These are phyloP conservation scores for Podarcis cretensis DNA, from an alignment of 2,113 vertebrate species.

Conservation along the genomic window DNA sequence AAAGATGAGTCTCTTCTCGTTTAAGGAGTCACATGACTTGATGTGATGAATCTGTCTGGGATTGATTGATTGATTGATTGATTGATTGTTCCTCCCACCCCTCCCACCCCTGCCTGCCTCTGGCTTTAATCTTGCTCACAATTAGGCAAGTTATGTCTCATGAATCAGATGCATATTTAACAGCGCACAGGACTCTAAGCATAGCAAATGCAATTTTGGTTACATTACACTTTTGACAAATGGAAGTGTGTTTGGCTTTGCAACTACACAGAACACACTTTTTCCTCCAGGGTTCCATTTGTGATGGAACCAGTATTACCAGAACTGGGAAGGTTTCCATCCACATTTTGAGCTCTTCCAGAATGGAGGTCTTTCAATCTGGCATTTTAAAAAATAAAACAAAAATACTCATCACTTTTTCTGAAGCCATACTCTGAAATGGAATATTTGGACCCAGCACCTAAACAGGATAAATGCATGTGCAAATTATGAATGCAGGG, in stretches of 20 bases:
- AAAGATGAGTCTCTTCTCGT: too few species aligned
- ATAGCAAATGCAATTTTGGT: not conserved
- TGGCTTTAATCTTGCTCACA: not conserved
- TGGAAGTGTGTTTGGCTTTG: not conserved
- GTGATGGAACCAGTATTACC: not conserved
- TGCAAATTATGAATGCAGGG: conserved; percentile 53
- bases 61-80: too few species aligned
- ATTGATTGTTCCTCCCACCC: too few species aligned
- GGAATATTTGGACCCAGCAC: conserved; percentile 24
- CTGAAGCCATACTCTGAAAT: not conserved
- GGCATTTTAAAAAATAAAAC: not conserved
- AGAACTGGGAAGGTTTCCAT: not conserved
- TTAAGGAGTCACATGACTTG: not conserved
- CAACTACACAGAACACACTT: not conserved
- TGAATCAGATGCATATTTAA: not conserved
- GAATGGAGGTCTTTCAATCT: not conserved
- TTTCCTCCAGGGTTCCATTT: not conserved
- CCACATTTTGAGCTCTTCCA: not conserved
- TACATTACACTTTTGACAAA: not conserved
- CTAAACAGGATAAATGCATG: conserved; percentile 60
- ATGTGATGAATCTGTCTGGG: not conserved
- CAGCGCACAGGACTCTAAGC: not conserved
- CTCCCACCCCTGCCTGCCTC: not conserved
- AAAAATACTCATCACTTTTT: not conserved
- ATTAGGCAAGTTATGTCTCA: not conserved